Evolutionary conservation across 2,797 vertebrate species (phyloP), one percentile per base, ranked within the genome.

Genomic region (Sebastes vulpes): DNA sequence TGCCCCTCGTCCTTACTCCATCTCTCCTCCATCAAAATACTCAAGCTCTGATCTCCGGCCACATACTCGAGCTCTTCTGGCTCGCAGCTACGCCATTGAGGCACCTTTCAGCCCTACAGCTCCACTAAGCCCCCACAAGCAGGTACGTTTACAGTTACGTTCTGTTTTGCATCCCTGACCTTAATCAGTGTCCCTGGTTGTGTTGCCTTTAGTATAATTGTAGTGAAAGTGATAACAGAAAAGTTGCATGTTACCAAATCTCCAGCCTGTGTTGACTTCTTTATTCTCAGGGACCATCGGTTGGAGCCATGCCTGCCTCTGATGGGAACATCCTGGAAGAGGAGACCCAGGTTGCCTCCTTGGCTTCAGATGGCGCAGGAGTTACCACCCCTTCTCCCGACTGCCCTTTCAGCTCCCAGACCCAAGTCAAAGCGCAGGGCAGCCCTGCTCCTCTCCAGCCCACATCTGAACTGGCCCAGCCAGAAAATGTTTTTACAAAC

Each of bases 21-120:
- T 61, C 0, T 90, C 95, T 85, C 94, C 96, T 9, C 75, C 92
- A 60, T 94, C 90, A 0, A 96, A 97, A 3, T 85, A 95, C 21
- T 83, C 91, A 2, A 92, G 95, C 66, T 82, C 74, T 63, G 95
- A 95, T 83, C 94, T 97, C 5, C 75, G 79, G 14, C 91, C 94
- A 25, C 88, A 32, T 4, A 84, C 89, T 52, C 77, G 82, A 78
- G 85, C 79, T 60, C 81, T 83, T 28, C 86, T 91, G 66, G 57
- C 89, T 63, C 92, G 88, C 42, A 93, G 93, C 87, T 88, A 92
- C 70, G 71, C 89, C 65, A 85, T 80, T 2, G 94, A 95, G 53
- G 63, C 77, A 9, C 77, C 87, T 18, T 92, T 84, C 53, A 82
- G 38, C 57, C 72, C 90, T 25, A n/a, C 50, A 0, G 35, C 70